A percentile compares a stretch with the other conserved stretches of the same genome.
Evolutionary conservation across 2,797 vertebrate species (phyloP).

Genomic region (Fistularia tabacaria): DNA sequence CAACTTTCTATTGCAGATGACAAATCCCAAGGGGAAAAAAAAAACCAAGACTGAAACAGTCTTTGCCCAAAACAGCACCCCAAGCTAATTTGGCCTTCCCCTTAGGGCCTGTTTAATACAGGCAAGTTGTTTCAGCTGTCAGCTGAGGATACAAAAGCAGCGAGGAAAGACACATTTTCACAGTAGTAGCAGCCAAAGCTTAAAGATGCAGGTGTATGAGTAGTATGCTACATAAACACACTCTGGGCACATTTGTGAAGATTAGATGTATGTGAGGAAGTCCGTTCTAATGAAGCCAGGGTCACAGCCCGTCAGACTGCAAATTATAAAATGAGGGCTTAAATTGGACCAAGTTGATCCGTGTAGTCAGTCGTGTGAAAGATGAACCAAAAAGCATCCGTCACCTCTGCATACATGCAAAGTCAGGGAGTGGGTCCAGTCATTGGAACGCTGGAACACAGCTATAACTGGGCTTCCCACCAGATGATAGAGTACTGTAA

Average conservation of each 20-base stretch:
- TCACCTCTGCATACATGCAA: too few relatives aligned
- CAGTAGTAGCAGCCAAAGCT: slow-evolving; percentile 50
- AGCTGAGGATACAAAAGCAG: slow-evolving; percentile 46
- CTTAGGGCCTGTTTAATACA: slow-evolving; percentile 42
- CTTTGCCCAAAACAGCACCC: slow-evolving; percentile 18
- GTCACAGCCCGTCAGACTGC: slow-evolving; percentile 44
- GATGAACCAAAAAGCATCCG: slow-evolving; percentile 15
- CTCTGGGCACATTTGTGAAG: slow-evolving; percentile 1
- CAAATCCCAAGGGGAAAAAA: slow-evolving; percentile 1
- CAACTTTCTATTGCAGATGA: not conserved
- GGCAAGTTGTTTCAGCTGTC: slow-evolving; percentile 60
- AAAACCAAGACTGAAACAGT: slow-evolving; percentile 23
- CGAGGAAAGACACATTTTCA: slow-evolving; percentile 21
- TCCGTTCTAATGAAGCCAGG: slow-evolving; percentile 31
- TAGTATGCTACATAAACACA: slow-evolving; percentile 28
- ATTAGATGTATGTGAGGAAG: slow-evolving; percentile 14
- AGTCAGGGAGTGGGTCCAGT: not conserved
- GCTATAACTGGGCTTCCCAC: too few relatives aligned
- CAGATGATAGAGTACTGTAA: too few relatives aligned
- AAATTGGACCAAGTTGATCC: slow-evolving; percentile 24
- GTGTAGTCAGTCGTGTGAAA: slow-evolving; percentile 28
- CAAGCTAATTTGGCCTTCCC: slow-evolving; percentile 35
- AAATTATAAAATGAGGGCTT: slow-evolving; percentile 43
- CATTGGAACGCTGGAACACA: too few relatives aligned
- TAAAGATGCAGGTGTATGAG: slow-evolving; percentile 46